Evolutionary conservation across 2,797 vertebrate species (phyloP).

Genomic region (Chelonia mydas): DNA sequence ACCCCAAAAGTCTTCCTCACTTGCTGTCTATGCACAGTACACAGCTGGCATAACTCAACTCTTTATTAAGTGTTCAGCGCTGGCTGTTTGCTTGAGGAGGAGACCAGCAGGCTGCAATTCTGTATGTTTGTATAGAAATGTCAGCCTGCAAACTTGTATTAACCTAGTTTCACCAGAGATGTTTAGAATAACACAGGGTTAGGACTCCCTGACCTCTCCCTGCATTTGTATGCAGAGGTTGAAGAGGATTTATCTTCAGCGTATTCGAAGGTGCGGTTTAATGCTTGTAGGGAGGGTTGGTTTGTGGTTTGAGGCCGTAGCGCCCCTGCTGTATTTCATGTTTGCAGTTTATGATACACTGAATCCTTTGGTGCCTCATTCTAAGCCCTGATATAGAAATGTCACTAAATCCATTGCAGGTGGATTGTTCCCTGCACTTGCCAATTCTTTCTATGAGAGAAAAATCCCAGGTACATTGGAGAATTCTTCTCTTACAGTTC

Average conservation of each 20-base stretch:
- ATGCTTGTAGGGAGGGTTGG: not conserved
- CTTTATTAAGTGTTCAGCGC: not conserved
- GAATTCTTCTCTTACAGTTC: not conserved
- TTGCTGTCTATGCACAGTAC: not conserved
- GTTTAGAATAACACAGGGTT: not conserved
- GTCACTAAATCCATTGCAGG: constrained; percentile 38
- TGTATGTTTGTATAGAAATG: not conserved
- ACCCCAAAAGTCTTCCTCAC: accelerated
- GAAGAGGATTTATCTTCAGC: constrained; percentile 1
- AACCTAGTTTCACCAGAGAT: not conserved
- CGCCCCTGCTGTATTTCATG: constrained; percentile 58
- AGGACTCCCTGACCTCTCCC: not conserved
- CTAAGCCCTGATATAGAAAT: constrained; percentile 39
- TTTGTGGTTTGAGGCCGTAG: constrained; percentile 51
- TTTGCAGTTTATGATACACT: constrained; percentile 28
- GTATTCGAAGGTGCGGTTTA: not conserved
- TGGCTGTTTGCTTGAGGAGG: not conserved
- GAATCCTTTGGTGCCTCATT: constrained; percentile 14
- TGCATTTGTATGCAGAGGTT: not conserved
- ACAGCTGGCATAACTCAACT: not conserved
- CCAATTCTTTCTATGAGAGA: constrained; percentile 24
- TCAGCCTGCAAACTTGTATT: not conserved
- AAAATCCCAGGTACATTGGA: constrained; percentile 19
- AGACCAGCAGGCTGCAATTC: not conserved
- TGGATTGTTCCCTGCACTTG: constrained; percentile 11